Base-by-base conservation (phyloP, 2,797 vertebrate genomes). In the Crossoptilon crossoptilon region DNA sequence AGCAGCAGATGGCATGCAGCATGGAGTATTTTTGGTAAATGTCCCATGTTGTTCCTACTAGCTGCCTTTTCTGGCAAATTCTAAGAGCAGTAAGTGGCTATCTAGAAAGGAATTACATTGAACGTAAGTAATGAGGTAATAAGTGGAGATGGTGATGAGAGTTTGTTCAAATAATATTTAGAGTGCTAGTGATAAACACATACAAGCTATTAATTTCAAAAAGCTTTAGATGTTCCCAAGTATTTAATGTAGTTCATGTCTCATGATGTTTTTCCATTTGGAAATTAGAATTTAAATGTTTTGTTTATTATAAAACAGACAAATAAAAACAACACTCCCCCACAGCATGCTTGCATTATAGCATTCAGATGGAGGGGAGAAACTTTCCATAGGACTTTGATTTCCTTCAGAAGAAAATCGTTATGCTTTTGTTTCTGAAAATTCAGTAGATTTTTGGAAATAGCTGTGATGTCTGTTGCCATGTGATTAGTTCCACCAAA, bases 151-250 rank as follows among this genome's bases (percentile, higher is more conserved):
- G 31, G 39, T 53, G 35, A 37, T 53, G 44, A 17, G 23, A 39
- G 9, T 70, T 92, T 87, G 72, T 73, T 53, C 24, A 85, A 71
- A 63, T 85, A 84, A 79, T 93, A 80, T 79, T 96, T 93, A 80
- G 56, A 87, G 29, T 58, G 62, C 33, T 33, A 91, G 31, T 19
- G 64, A 71, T 76, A 88, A 91, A 76, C 75, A 59, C 8, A 29
- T 55, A 44, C 43, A 82, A 58, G 39, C 29, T 3, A 3, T 83
- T 37, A 14, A 16, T 60, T 85, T 85, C 9, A 56, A 46, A 35
- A 91, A 46, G 26, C 70, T 92, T 89, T 62, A 33, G 53, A 14
- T 89, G n/a, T 79, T 82, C 23, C 39, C 64, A 66, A n/a, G 35
- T 35, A 14, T 84, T 86, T 46, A 41, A 14, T 63, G 35, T 51